Evolutionary conservation across 2,113 vertebrate species (phyloP).

Genomic region (Cebus imitator): DNA sequence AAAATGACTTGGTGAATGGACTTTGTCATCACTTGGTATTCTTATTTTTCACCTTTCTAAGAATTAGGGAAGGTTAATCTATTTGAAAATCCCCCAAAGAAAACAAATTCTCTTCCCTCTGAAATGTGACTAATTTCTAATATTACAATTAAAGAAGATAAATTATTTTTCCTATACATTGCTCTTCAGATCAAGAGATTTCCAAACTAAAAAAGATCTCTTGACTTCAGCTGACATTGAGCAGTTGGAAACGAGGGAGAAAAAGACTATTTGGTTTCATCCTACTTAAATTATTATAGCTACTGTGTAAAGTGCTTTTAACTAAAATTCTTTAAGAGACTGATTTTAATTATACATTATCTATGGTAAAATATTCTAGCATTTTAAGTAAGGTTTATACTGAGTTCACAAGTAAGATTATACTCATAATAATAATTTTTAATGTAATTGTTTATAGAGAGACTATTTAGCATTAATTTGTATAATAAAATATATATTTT

Average conservation of each 20-base stretch:
- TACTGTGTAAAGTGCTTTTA: neutral
- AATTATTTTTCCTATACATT: neutral
- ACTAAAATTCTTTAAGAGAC: neutral
- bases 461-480: neutral
- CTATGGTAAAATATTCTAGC: neutral
- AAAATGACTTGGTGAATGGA: neutral
- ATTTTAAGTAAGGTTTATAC: neutral
- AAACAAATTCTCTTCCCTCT: neutral
- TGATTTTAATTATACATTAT: neutral
- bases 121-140: constrained; percentile 22
- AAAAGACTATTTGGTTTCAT: neutral
- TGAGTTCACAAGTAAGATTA: neutral
- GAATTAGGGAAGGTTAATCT: neutral
- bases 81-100: neutral
- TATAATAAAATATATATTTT: neutral
- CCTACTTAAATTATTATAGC: neutral
- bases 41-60: neutral
- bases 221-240: neutral
- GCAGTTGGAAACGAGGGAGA: neutral
- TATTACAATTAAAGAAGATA: neutral
- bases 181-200: neutral
- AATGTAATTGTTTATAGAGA: neutral
- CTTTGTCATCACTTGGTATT: neutral
- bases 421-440: neutral
- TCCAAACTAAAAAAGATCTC: neutral